Base-by-base conservation (phyloP, 2,888 invertebrate species). In the Flexamia atlantica region DNA sequence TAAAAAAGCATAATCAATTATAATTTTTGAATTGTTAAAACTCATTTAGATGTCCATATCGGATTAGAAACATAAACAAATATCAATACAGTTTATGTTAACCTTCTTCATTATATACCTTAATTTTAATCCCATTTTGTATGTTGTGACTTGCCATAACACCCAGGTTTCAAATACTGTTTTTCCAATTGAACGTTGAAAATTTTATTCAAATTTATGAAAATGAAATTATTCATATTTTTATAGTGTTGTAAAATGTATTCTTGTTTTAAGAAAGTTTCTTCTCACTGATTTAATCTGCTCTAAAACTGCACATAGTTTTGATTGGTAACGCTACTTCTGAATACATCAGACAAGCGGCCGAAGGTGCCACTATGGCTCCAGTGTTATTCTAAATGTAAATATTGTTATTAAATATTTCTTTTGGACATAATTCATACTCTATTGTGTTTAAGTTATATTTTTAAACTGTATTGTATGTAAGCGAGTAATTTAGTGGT, bases 331-430 rank as follows among this genome's bases (percentile, higher is more conserved):
- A 25, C 20, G 60, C 50, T 50, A n/a, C 25, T 64, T 30, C 64
- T 17, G 28, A 30, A 20, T 28, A 0, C 14, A 28, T 14, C 4
- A 28, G 64, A 28, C 64, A 4, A 20, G 23, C 5, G 64, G 4
- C 64, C 28, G 4, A 12, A 64, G 64, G 64, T 53, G 53, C 64
- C 30, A 28, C 57, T 12, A 14, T 36, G 42, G 72, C 72, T 40
- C 72, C 46, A 87, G 86, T 87, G 86, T 91, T 90, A 91, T 91
- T 92, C 91, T 92, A 92, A 92, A 92, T 92, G 91, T 92, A 92
- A 90, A 92, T 92, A 92, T 91, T 91, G 91, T 91, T 91, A 91
- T 89, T 90, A 89, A 50, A 85, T 82, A 85, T 83, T 85, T 84
- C 53, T 64, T 64, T 84, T 82, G 81, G 81, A 83, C 81, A 83